Conservation (phyloP, 1,140 invertebrate species). For the Penaeus indicus region DNA sequence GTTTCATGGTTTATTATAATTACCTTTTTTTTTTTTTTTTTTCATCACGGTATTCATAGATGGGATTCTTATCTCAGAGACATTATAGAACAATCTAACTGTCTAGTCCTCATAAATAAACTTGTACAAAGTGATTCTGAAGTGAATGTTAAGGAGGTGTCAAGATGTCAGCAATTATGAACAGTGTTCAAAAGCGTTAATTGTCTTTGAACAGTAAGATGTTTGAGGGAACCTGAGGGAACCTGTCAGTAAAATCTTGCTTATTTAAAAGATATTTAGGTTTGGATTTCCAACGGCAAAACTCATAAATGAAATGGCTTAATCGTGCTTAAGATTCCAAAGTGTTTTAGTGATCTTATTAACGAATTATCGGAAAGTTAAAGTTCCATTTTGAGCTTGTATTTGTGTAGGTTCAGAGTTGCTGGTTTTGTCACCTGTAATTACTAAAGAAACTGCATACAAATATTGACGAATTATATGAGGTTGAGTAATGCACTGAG, state of each 20-base stretch:
- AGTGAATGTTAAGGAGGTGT: slow-evolving; percentile 26
- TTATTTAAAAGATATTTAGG: too few species aligned
- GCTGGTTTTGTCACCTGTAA: neutral
- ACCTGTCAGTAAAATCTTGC: too few species aligned
- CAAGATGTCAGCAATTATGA: slow-evolving; percentile 7
- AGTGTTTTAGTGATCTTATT: too few species aligned
- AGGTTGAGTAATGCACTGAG: slow-evolving; percentile 5
- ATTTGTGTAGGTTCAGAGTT: slow-evolving; percentile 10
- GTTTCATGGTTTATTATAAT: neutral
- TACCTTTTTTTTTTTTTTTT: neutral
- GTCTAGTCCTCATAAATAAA: slow-evolving; percentile 48
- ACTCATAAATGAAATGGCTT: too few species aligned
- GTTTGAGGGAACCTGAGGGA: neutral
- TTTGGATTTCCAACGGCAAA: too few species aligned
- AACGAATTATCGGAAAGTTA: neutral
- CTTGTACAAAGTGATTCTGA: slow-evolving; percentile 48
- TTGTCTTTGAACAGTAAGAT: neutral
- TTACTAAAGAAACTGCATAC: slow-evolving; percentile 24
- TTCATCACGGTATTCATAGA: slow-evolving; percentile 9
- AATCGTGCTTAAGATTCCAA: too few species aligned
- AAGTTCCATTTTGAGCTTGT: neutral
- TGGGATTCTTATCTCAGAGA: slow-evolving; percentile 6
- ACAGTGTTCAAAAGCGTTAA: slow-evolving; percentile 23
- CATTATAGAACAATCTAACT: slow-evolving; percentile 32
- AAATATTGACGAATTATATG: slow-evolving; percentile 39